Base-by-base conservation (phyloP, 2,797 vertebrate genomes). In the Spatula clypeata region DNA sequence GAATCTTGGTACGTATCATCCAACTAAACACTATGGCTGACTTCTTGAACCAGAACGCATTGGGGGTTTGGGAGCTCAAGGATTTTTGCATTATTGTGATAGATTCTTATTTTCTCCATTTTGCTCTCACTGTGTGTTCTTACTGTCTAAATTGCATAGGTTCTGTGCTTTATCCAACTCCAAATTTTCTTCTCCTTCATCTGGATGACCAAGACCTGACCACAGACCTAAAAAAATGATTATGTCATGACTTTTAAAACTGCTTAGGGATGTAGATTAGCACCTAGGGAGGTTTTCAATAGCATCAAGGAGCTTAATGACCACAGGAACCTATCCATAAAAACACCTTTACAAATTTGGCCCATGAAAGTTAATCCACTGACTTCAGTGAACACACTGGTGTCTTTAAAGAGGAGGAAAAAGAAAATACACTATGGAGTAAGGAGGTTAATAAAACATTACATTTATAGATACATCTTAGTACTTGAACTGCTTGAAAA, bases 1-100 rank as follows among this genome's bases (percentile, higher is more conserved):
- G 11, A 61, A 15, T 38, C 27, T 84, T 1, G 0, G 5, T 57
- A 5, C 24, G 2, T 27, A 11, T 26, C 29, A 55, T 10, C 23
- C 44, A 67, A 62, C 26, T 66, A 55, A 87, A 60, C 45, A 83
- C 3, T 15, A 29, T 19, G 44, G 54, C 1, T 83, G 47, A 93
- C 54, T 15, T 55, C 47, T 66, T 24, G 51, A 93, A 51, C 8
- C 1, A 36, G 38, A 13, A 71, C 13, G 40, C 2, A 34, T 11
- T 20, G 8, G 23, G 23, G 40, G 71, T 81, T 32, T 74, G 36
- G 27, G 67, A 57, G 16, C 60, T 71, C 38, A 38, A 53, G 40
- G 21, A 8, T 27, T 5, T 36, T 44, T 88, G 42, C 26, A 38
- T 51, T 55, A 34, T 27, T 65, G 2, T 51, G 74, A 27, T 0